Conservation (phyloP, 1,140 invertebrate species). For the Orchestia grillus region DNA sequence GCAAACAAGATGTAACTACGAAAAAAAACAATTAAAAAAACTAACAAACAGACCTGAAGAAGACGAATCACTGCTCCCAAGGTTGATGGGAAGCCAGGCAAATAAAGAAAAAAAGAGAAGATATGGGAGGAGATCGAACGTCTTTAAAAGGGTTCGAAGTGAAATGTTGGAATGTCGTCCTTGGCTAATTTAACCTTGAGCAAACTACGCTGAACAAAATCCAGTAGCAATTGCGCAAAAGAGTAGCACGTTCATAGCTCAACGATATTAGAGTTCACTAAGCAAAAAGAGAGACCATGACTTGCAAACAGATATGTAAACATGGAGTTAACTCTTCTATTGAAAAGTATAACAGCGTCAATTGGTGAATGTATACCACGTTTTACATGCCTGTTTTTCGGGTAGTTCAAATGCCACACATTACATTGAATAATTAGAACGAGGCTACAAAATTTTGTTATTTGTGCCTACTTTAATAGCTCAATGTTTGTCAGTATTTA, state of each 20-base stretch:
- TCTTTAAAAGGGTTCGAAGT: not conserved
- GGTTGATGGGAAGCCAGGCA: conserved; percentile 13
- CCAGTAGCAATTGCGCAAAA: not conserved
- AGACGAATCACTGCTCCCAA: conserved; percentile 41
- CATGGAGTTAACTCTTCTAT: too few species aligned
- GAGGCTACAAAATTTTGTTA: too few species aligned
- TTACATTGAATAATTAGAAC: too few species aligned
- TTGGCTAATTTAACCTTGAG: not conserved
- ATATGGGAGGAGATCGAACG: not conserved
- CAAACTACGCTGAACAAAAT: not conserved
- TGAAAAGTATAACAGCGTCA: too few species aligned
- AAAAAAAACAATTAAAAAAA: not conserved
- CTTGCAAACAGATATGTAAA: too few species aligned
- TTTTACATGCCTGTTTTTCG: too few species aligned
- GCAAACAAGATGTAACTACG: not conserved
- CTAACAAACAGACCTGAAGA: not conserved
- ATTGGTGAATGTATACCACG: too few species aligned
- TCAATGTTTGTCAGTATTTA: too few species aligned
- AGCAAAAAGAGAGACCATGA: too few species aligned
- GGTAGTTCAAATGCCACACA: too few species aligned
- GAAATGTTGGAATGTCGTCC: not conserved
- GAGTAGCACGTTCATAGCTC: not conserved
- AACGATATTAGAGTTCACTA: not conserved
- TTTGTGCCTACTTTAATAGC: too few species aligned
- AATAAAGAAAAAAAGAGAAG: not conserved